phyloP scores from a whole-genome alignment of 2,888 invertebrate genomes.

The Agonopterix subpropinquella region DNA sequence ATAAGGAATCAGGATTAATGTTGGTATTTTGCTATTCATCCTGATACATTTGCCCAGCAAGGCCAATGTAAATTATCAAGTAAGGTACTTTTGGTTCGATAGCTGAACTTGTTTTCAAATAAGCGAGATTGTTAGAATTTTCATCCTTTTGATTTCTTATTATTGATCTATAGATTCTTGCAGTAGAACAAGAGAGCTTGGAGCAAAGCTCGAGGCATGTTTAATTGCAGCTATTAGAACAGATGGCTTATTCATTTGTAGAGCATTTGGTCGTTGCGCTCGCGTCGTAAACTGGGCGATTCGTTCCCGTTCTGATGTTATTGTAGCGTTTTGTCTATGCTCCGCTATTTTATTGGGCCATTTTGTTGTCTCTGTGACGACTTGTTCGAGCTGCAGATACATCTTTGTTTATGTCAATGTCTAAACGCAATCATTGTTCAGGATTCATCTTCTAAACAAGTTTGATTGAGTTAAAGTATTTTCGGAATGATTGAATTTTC shows the following conservation, averaged over 20 bases:
- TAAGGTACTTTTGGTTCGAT: too few species aligned
- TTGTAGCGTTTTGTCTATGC: slow-evolving; percentile 76
- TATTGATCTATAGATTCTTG: slow-evolving; percentile 35
- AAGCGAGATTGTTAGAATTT: too few species aligned
- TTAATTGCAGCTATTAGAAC: slow-evolving; percentile 74
- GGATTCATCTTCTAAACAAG: background rate
- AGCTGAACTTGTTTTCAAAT: too few species aligned
- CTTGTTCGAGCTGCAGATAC: slow-evolving; percentile 38
- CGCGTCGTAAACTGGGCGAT: slow-evolving; percentile 72
- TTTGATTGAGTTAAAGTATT: too few species aligned
- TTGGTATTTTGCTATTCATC: slow-evolving; percentile 1
- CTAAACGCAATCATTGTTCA: too few species aligned
- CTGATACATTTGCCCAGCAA: background rate
- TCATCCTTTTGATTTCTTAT: slow-evolving; percentile 13
- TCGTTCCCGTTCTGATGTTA: slow-evolving; percentile 74
- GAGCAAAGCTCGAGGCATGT: slow-evolving; percentile 52
- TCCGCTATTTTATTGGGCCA: slow-evolving; percentile 66
- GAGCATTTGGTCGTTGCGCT: slow-evolving; percentile 71
- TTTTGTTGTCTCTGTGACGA: slow-evolving; percentile 64
- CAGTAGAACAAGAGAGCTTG: slow-evolving; percentile 37
- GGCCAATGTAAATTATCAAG: slow-evolving; percentile 12
- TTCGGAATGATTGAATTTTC: too few species aligned
- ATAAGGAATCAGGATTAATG: slow-evolving; percentile 20
- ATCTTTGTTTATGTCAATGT: slow-evolving; percentile 40
- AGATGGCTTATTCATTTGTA: slow-evolving; percentile 77